These are phyloP conservation scores for Lithosia quadra DNA, from an alignment of 2,888 invertebrate species.

Conservation along the genomic window DNA sequence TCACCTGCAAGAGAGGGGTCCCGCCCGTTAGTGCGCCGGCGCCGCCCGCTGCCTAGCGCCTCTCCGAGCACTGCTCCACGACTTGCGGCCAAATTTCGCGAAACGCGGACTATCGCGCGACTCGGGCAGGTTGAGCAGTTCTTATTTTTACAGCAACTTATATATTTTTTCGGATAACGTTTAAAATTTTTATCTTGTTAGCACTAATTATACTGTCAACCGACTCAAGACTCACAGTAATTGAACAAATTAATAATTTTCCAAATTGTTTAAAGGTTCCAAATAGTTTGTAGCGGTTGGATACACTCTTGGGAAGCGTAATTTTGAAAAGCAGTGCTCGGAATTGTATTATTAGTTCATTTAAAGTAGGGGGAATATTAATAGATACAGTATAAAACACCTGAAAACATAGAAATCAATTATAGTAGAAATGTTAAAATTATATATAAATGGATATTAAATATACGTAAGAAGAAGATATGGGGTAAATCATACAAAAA, in stretches of 20 bases:
- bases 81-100: conserved; percentile 10
- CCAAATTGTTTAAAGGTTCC: conserved; percentile 34
- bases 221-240: conserved; percentile 31
- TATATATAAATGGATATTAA: conserved; percentile 27
- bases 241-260: conserved; percentile 28
- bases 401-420: conserved; percentile 78
- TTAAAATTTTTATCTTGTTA: not conserved
- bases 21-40: conserved; percentile 85
- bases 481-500: conserved; percentile 11
- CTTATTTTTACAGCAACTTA: not conserved
- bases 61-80: conserved; percentile 74
- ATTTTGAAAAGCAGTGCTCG: conserved; percentile 82
- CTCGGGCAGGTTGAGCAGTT: conserved; percentile 15
- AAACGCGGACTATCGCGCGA: conserved; percentile 9
- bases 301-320: conserved; percentile 36
- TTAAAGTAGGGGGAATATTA: conserved; percentile 71
- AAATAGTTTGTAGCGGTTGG: conserved; percentile 24
- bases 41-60: conserved; percentile 74
- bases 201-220: conserved; percentile 18
- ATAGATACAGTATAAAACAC: conserved; percentile 67
- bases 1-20: conserved; percentile 89
- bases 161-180: not conserved
- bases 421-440: conserved; percentile 48
- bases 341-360: conserved; percentile 67
- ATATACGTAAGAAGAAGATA: conserved; percentile 6